Evolutionary conservation across 2,113 vertebrate genomes (phyloP).

Genomic region (Proterorhinus semilunaris): DNA sequence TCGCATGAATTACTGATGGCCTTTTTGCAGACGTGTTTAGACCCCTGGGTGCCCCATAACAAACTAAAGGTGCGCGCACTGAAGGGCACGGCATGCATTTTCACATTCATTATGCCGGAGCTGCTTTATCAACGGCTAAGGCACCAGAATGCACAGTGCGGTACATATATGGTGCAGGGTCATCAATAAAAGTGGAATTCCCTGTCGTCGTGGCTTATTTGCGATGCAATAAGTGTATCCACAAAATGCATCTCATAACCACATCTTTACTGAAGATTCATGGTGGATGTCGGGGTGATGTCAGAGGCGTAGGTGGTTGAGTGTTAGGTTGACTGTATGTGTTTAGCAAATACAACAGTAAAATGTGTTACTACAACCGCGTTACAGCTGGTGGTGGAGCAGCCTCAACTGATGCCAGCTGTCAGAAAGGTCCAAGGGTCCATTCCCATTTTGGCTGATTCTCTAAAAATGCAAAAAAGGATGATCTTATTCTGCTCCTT

Average conservation of each 20-base stretch:
- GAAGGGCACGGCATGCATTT: conserved; percentile 63
- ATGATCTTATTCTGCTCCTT: no score
- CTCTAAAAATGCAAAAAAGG: no score
- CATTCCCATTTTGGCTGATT: background rate
- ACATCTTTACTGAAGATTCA: conserved; percentile 59
- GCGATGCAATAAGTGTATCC: conserved; percentile 32
- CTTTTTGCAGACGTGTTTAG: conserved; percentile 55
- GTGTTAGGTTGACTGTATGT: background rate
- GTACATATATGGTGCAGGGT: background rate
- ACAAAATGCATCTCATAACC: conserved; percentile 49
- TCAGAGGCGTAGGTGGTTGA: no score
- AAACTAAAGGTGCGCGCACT: conserved; percentile 51
- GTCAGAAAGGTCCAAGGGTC: background rate
- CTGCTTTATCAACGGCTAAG: conserved; percentile 38
- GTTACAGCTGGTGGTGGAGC: no score
- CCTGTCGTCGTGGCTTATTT: conserved; percentile 40
- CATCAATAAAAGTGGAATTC: conserved; percentile 23
- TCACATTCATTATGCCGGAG: conserved; percentile 36
- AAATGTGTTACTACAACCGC: background rate
- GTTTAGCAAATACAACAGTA: no score
- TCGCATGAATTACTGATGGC: conserved; percentile 58
- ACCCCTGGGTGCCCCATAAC: conserved; percentile 51
- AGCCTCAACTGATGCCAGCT: background rate
- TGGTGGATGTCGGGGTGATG: background rate
- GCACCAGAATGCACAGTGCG: conserved; percentile 24